Conservation (phyloP, 2,797 vertebrate genomes). For the Lycodopsis pacificus region DNA sequence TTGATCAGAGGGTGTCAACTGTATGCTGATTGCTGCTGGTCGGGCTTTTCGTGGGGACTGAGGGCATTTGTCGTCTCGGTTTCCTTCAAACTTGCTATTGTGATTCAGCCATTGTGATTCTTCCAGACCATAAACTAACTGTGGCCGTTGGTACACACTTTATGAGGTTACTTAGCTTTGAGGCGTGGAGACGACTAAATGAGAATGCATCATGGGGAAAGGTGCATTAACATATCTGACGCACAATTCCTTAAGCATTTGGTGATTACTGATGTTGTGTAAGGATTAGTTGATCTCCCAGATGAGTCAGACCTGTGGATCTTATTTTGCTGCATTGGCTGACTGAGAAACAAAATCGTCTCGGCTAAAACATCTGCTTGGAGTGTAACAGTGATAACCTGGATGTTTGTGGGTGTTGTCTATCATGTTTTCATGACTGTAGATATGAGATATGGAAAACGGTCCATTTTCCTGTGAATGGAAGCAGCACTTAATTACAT, state of each 20-base stretch:
- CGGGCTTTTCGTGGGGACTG: neutral
- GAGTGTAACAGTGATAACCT: constrained; percentile 1
- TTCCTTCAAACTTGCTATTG: neutral
- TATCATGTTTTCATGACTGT: constrained; percentile 26
- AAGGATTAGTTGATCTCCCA: constrained; percentile 4
- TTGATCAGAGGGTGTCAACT: constrained; percentile 5
- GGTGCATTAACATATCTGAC: neutral
- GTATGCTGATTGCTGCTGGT: neutral
- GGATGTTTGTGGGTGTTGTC: constrained; percentile 31
- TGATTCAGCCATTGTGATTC: constrained; percentile 9
- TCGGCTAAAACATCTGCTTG: neutral
- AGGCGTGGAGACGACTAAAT: neutral
- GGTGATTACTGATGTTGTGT: constrained; percentile 14
- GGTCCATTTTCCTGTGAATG: constrained; percentile 17
- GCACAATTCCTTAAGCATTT: neutral
- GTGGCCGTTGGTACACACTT: neutral
- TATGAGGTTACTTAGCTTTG: neutral
- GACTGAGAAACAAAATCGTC: neutral
- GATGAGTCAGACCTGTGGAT: constrained; percentile 12
- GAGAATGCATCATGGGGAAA: neutral
- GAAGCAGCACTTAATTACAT: constrained; percentile 6
- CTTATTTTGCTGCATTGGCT: neutral
- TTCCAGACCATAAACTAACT: neutral
- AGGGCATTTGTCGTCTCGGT: constrained; percentile 9
- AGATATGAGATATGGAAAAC: constrained; percentile 41